Evolutionary conservation across 2,113 vertebrate genomes (phyloP).

Genomic region (Spea bombifrons): DNA sequence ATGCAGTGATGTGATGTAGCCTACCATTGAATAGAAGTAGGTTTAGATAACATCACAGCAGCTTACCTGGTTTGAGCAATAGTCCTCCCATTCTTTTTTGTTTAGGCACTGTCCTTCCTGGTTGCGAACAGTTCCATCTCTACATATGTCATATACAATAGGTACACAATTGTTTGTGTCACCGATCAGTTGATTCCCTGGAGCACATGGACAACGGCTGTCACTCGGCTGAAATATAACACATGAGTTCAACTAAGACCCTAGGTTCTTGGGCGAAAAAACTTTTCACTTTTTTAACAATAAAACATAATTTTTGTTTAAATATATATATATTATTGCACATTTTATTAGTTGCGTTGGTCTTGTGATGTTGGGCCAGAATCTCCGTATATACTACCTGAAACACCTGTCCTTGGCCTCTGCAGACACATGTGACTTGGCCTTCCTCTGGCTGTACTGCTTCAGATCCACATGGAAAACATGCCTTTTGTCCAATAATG

Average conservation of each 20-base stretch:
- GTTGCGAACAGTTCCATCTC: slow-evolving; percentile 63
- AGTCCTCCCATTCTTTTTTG: slow-evolving; percentile 68
- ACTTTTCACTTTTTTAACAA: no score
- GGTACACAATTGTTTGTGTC: slow-evolving; percentile 60
- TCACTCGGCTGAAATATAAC: slow-evolving; percentile 68
- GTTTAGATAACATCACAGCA: no score
- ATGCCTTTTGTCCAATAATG: slow-evolving; percentile 60
- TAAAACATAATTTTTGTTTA: no score
- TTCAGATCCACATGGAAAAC: slow-evolving; percentile 71
- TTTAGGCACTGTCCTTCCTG: slow-evolving; percentile 79
- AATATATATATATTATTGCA: no score
- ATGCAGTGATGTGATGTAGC: no score
- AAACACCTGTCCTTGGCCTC: slow-evolving; percentile 67
- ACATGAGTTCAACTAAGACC: not conserved
- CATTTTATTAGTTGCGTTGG: no score
- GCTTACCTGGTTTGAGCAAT: slow-evolving; percentile 77
- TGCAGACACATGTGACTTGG: slow-evolving; percentile 71
- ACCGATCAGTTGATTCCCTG: slow-evolving; percentile 57
- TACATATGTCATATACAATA: slow-evolving; percentile 65
- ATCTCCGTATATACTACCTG: slow-evolving; percentile 67
- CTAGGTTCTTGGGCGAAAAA: no score
- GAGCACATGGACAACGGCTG: slow-evolving; percentile 71
- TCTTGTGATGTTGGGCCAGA: no score
- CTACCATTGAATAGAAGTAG: no score
- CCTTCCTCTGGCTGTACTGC: slow-evolving; percentile 76